Evolutionary conservation across 2,113 vertebrate genomes (phyloP).

Genomic region (Monarcha castaneiventris): DNA sequence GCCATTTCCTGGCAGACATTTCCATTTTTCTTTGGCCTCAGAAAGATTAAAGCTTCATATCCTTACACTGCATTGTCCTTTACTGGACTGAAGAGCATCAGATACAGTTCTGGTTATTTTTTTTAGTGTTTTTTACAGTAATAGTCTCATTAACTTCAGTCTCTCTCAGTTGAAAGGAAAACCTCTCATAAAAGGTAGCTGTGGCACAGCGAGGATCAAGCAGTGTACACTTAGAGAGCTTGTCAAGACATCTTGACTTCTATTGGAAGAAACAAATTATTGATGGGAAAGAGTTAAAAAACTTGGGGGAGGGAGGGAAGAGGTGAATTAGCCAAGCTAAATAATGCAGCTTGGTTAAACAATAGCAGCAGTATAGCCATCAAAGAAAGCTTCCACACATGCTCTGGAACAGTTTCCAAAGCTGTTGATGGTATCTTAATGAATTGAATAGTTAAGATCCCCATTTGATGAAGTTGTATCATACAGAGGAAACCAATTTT

Average conservation of each 20-base stretch:
- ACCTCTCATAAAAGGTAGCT: neutral
- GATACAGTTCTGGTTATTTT: neutral
- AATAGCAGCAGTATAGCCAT: neutral
- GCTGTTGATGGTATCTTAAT: neutral
- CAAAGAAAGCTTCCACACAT: neutral
- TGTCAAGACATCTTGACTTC: neutral
- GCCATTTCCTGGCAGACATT: neutral
- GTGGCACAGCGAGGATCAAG: neutral
- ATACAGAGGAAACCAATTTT: neutral
- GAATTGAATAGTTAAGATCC: neutral
- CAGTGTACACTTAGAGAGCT: neutral
- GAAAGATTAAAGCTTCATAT: neutral
- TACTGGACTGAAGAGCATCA: neutral
- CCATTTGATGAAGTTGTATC: neutral
- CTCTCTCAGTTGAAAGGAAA: neutral
- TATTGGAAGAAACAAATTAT: neutral
- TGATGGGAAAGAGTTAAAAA: neutral
- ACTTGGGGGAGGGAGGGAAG: neutral
- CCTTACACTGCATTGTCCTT: neutral
- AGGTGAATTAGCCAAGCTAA: neutral
- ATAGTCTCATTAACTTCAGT: neutral
- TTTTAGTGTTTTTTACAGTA: neutral
- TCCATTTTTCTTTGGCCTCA: neutral
- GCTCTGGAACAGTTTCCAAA: neutral
- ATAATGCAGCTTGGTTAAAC: neutral